A percentile compares a stretch with the other conserved stretches of the same genome.
phyloP scores from a whole-genome alignment of 2,888 invertebrate genomes.

The Hecatera dysodea region DNA sequence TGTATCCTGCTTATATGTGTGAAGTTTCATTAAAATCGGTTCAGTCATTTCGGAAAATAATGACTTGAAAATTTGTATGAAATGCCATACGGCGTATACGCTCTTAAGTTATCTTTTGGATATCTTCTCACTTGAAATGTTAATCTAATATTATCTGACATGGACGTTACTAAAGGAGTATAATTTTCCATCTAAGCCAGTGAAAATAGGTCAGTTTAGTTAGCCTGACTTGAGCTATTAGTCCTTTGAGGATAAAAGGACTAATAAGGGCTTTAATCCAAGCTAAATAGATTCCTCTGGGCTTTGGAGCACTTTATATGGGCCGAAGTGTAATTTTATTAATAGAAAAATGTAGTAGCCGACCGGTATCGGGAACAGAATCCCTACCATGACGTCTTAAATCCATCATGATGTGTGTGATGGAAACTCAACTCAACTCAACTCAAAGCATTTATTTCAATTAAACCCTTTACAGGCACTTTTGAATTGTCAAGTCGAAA shows the following conservation, averaged over 20 bases:
- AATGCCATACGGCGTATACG: too few relatives aligned
- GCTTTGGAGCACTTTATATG: slow-evolving; percentile 23
- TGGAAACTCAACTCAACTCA: too few relatives aligned
- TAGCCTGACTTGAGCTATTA: not conserved
- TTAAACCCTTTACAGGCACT: too few relatives aligned
- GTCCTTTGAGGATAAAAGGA: slow-evolving; percentile 22
- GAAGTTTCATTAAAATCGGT: too few relatives aligned
- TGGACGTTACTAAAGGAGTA: not conserved
- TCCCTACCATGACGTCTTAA: too few relatives aligned
- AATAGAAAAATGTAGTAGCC: not conserved
- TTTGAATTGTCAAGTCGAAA: too few relatives aligned
- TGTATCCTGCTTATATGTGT: too few relatives aligned
- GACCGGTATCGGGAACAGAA: too few relatives aligned
- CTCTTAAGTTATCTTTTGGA: not conserved
- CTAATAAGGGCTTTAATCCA: not conserved
- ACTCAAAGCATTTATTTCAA: too few relatives aligned
- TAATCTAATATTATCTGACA: not conserved
- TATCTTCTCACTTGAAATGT: not conserved
- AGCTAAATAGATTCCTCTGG: slow-evolving; percentile 10
- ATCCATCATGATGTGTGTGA: too few relatives aligned
- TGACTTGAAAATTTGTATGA: too few relatives aligned
- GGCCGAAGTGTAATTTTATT: slow-evolving; percentile 31
- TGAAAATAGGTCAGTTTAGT: slow-evolving; percentile 23
- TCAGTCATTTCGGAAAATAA: too few relatives aligned
- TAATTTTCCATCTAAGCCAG: not conserved